Conservation (phyloP, 2,797 vertebrate genomes). For the Anguilla megastoma region DNA sequence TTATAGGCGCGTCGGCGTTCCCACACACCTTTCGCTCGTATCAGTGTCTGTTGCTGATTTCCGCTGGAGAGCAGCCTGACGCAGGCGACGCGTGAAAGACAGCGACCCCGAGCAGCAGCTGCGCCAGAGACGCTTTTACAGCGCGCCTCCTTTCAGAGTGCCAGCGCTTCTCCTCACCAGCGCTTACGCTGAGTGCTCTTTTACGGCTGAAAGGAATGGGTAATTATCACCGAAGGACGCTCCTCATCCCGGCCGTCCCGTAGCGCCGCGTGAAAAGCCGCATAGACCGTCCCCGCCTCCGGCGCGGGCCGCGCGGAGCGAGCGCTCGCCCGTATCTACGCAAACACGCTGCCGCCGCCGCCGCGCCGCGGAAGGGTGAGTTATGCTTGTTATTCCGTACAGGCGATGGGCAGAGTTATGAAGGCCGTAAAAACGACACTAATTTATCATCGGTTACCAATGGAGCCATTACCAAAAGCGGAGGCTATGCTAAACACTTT, state of each 20-base stretch:
- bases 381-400: background rate
- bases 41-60: background rate
- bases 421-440: background rate
- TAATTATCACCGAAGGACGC: slow-evolving; percentile 49
- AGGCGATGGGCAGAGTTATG: background rate
- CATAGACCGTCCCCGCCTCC: background rate
- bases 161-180: slow-evolving; percentile 39
- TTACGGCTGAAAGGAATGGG: slow-evolving; percentile 44
- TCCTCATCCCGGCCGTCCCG: slow-evolving; percentile 24
- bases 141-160: slow-evolving; percentile 20
- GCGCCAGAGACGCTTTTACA: slow-evolving; percentile 29
- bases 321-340: background rate
- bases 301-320: background rate
- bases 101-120: background rate
- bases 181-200: slow-evolving; percentile 43
- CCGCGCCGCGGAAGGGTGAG: background rate
- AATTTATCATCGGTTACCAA: background rate
- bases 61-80: background rate
- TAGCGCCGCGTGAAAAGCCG: background rate
- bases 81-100: background rate
- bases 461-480: background rate
- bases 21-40: background rate
- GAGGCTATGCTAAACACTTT: background rate
- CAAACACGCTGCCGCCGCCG: too few relatives aligned
- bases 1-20: background rate